Conservation (phyloP, 2,113 vertebrate genomes). For the Saguinus imperator region DNA sequence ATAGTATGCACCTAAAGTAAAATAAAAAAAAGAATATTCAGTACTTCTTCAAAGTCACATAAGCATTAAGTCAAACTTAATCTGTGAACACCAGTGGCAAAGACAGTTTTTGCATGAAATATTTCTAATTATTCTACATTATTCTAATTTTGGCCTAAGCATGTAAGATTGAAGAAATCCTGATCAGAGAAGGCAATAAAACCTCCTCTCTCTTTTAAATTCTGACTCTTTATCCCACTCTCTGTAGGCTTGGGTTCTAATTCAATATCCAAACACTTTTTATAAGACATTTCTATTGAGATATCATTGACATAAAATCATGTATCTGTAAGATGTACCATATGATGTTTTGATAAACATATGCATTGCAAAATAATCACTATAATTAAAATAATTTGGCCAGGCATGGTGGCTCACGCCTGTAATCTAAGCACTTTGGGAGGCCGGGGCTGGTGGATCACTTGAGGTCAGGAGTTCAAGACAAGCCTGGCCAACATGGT, state of each 20-base stretch:
- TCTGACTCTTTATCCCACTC: background rate
- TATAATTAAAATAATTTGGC: background rate
- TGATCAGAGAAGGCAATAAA: background rate
- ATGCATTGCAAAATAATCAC: background rate
- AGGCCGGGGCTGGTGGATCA: rapidly evolving
- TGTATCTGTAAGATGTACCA: too few relatives aligned
- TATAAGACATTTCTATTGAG: background rate
- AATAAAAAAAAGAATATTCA: background rate
- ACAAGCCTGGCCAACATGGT: too few relatives aligned
- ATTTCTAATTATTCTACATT: background rate
- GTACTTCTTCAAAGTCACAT: background rate
- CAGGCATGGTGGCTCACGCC: too few relatives aligned
- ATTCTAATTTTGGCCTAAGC: background rate
- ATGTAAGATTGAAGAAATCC: background rate
- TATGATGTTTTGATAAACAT: background rate
- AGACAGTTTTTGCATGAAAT: background rate
- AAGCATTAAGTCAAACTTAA: background rate
- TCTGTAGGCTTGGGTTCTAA: background rate
- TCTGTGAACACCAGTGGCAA: background rate
- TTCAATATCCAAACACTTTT: background rate
- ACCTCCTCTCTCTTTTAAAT: background rate
- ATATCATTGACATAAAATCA: background rate
- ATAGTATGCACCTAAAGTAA: too few relatives aligned
- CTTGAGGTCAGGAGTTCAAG: too few relatives aligned
- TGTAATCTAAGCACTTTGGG: too few relatives aligned